These are phyloP conservation scores for Cyclargus thomasi DNA, from an alignment of 1,140 invertebrate species.

Conservation along the genomic window DNA sequence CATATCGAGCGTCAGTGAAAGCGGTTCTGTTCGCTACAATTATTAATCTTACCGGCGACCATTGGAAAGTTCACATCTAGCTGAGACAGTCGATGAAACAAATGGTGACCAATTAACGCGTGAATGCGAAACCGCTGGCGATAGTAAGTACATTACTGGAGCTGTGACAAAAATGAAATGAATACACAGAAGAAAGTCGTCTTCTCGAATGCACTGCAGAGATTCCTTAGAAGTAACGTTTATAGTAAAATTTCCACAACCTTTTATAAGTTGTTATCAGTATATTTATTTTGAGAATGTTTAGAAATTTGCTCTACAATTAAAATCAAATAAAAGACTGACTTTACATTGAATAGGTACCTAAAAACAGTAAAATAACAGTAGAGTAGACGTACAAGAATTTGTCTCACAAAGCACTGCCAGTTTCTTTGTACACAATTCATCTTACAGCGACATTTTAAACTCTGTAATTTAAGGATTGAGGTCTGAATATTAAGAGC, in stretches of 20 bases:
- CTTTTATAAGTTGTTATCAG: too few species aligned
- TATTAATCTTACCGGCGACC: conserved; percentile 24
- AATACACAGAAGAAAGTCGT: too few species aligned
- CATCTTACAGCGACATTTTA: not conserved
- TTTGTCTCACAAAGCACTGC: too few species aligned
- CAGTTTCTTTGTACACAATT: not conserved
- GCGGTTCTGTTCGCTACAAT: conserved; percentile 21
- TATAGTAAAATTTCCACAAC: too few species aligned
- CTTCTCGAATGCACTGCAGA: too few species aligned
- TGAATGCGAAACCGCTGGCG: not conserved
- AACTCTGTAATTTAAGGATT: not conserved
- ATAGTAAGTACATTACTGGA: not conserved
- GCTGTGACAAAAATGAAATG: too few species aligned
- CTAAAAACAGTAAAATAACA: too few species aligned
- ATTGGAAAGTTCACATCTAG: conserved; percentile 24
- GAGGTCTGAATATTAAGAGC: not conserved
- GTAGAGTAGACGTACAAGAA: too few species aligned
- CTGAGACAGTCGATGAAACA: not conserved
- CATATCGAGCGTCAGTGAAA: conserved; percentile 18
- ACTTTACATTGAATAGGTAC: too few species aligned
- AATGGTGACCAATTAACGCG: not conserved
- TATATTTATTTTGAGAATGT: not conserved
- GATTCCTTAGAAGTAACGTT: too few species aligned
- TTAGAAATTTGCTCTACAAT: too few species aligned
- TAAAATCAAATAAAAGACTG: too few species aligned